Evolutionary conservation across 2,888 invertebrate genomes (phyloP).

Genomic region (Cephalotes varians): DNA sequence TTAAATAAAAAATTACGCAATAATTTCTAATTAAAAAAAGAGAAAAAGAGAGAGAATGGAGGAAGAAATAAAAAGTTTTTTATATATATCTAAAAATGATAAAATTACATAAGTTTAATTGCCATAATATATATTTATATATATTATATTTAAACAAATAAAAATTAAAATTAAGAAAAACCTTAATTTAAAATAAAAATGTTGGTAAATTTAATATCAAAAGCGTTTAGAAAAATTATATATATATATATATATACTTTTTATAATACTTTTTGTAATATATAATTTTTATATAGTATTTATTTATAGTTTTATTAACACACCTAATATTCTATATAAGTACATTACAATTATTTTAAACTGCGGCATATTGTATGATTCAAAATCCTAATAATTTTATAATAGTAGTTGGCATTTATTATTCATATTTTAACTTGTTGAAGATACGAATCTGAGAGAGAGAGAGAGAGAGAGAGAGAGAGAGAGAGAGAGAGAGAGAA

Average conservation of each 20-base stretch:
- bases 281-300: not conserved
- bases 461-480: too few relatives aligned
- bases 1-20: slow-evolving; percentile 9
- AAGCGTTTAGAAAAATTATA: too few relatives aligned
- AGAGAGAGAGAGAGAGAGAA: too few relatives aligned
- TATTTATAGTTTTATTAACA: too few relatives aligned
- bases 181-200: not conserved
- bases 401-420: not conserved
- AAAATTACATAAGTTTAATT: not conserved
- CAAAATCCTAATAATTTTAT: not conserved
- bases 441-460: slow-evolving; percentile 13
- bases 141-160: slow-evolving; percentile 16
- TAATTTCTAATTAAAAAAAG: not conserved
- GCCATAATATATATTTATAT: not conserved
- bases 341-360: slow-evolving; percentile 29
- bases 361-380: not conserved
- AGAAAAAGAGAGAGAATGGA: not conserved
- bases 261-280: not conserved
- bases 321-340: too few relatives aligned
- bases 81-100: not conserved
- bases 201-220: not conserved
- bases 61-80: not conserved
- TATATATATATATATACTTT: not conserved
- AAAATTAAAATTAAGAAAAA: not conserved
- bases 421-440: slow-evolving; percentile 43